Base-by-base conservation (phyloP, 2,113 vertebrate genomes). In the Sapajus apella region DNA sequence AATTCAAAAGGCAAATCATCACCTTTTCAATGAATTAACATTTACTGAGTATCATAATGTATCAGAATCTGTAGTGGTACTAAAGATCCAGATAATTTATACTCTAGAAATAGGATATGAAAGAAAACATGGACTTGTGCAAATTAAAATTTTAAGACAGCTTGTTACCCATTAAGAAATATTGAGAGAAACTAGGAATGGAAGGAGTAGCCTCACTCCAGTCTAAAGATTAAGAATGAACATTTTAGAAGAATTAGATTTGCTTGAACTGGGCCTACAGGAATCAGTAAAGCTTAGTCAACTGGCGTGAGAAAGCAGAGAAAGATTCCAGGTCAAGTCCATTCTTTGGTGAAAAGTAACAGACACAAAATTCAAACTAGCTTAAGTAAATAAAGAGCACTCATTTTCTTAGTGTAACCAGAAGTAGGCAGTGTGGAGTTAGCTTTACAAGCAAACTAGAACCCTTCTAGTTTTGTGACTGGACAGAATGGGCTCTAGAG, bases 141-240 rank as follows among this genome's bases (percentile, higher is more conserved):
- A 87, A 16, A 47, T 40, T 89, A 32, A 76, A 86, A 88, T 37
- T 87, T 91, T 82, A 92, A 96, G 91, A 81, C 43, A 64, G 37
- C 35, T 6, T 40, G 6, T 4, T 3, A 80, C 40, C 8, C 43
- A 50, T 35, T 81, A 35, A 90, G 30, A 85, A 87, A 27, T 55
- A 55, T 0, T 35, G 8, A 87, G 47, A 27, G 37, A 40, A 96
- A 81, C 21, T 12, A 85, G 6, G 18, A 84, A 91, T 91, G 77
- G 45, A 70, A 32, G 45, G 83, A 86, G 58, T 35, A 64, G 18
- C 11, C 4, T 82, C 37, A 35, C 37, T 79, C 13, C 21, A 80
- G 56, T 25, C 30, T 83, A 89, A 70, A 21, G 13, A 1, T 47
- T 87, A 93, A 90, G 20, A 90, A 86, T 11, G 2, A 18, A 83